Evolutionary conservation across 64 coral and sea anemone genomes (phyloP).

Genomic region (Trachythela sp.): DNA sequence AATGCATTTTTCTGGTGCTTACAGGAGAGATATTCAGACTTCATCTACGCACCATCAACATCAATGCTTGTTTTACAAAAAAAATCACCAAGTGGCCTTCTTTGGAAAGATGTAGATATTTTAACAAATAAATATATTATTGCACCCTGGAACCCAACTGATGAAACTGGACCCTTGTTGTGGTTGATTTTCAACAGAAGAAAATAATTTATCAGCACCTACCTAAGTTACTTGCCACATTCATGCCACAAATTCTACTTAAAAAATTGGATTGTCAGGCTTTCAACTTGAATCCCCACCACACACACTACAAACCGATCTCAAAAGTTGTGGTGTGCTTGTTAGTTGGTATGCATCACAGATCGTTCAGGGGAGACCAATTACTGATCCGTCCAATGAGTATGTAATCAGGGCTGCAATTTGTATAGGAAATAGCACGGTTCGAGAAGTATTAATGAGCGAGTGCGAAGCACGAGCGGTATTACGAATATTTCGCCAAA

Average conservation of each 20-base stretch:
- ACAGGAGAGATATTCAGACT: background rate
- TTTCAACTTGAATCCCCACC: background rate
- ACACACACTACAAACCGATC: background rate
- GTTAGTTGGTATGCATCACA: background rate
- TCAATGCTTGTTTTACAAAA: background rate
- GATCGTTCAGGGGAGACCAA: background rate
- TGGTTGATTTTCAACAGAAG: background rate
- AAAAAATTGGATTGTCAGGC: background rate
- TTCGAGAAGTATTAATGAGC: too few species aligned
- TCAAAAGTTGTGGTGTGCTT: background rate
- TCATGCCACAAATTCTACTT: background rate
- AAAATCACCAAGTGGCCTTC: background rate
- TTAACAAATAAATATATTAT: background rate
- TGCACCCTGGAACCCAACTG: background rate
- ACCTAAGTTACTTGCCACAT: background rate
- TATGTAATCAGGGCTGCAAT: background rate
- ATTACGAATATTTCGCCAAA: too few species aligned
- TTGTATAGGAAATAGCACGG: too few species aligned
- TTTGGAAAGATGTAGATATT: background rate
- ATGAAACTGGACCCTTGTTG: background rate
- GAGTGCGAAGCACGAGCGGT: too few species aligned
- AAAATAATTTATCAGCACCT: background rate
- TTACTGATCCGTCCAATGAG: background rate
- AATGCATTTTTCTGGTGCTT: background rate
- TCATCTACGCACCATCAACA: background rate